phyloP scores from a whole-genome alignment of 2,113 vertebrate genomes.

The Limanda limanda region DNA sequence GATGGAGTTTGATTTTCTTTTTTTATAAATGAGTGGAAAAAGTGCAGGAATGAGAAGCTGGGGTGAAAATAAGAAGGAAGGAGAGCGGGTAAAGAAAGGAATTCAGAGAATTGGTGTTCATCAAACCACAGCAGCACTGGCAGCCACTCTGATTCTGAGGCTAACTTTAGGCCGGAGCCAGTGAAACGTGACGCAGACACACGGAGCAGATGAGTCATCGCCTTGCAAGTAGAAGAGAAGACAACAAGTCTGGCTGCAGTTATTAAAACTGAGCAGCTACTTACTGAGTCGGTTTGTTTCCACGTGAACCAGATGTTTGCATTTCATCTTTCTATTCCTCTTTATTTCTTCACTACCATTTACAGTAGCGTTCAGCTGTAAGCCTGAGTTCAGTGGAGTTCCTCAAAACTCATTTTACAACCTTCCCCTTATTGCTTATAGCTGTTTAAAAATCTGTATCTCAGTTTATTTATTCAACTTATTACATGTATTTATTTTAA shows the following conservation, averaged over 20 bases:
- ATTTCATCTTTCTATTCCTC: too few species aligned
- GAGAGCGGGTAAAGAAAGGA: slow-evolving; percentile 27
- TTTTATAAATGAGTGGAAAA: not conserved
- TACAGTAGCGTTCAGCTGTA: too few species aligned
- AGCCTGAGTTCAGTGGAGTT: too few species aligned
- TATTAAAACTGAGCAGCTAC: slow-evolving; percentile 19
- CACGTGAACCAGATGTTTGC: slow-evolving; percentile 37
- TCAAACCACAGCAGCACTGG: slow-evolving; percentile 26
- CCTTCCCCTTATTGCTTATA: too few species aligned
- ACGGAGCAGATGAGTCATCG: slow-evolving; percentile 53
- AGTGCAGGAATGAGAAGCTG: not conserved
- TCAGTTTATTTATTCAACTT: too few species aligned
- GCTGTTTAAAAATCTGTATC: too few species aligned
- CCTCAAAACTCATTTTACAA: too few species aligned
- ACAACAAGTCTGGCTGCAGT: not conserved
- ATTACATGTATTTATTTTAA: too few species aligned
- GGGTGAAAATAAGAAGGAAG: not conserved
- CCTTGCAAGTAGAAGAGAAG: not conserved
- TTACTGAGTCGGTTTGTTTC: slow-evolving; percentile 28
- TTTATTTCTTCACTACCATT: not conserved
- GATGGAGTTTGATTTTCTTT: not conserved
- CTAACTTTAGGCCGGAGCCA: slow-evolving; percentile 45
- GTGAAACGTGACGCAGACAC: slow-evolving; percentile 58
- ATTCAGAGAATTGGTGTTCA: slow-evolving; percentile 28
- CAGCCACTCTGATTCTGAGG: slow-evolving; percentile 17